Evolutionary conservation across 2,113 vertebrate genomes (phyloP), one percentile per base, ranked within the genome.

Genomic region (Tetrao urogallus): DNA sequence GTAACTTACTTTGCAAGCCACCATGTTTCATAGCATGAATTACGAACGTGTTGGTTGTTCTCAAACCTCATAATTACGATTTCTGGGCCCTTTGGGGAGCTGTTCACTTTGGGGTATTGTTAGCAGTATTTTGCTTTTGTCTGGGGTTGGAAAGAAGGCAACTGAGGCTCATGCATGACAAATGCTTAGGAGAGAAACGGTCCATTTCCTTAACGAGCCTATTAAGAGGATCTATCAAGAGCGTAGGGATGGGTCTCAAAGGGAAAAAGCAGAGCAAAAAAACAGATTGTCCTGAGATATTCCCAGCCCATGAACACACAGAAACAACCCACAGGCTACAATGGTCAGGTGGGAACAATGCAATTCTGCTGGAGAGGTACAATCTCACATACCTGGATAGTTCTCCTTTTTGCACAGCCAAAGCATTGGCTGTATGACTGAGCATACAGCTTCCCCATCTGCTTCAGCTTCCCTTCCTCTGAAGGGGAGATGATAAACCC

Each of bases 121-220:
- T 45, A 61, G 83, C 58, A 67, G 21, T 45, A 48, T n/a, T 81
- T 66, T 48, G 36, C 69, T 89, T 58, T 77, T 79, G 52, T 57
- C 71, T 58, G n/a, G 24, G 28, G 48, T n/a, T 79, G 74, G 50
- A 79, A 84, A 58, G 66, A 45, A 65, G 56, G 54, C 11, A 45
- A 36, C 40, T 38, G 71, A 63, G 67, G 60, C 86, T 84, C 54
- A n/a, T 21, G 92, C 38, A 56, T 17, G 47, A 63, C 38, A 38
- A 83, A 72, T 56, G 42, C 69, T 88, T 88, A 30, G 27, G 70
- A 8, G 4, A 94, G 87, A 87, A 58, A 30, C 17, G 40, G 52
- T 88, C 87, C 50, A 58, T 80, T 79, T 93, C 87, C 74, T 88
- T 96, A 89, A 87, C 64, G 58, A 95, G 71, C 71, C 73, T 42